phyloP scores from a whole-genome alignment of 1,140 invertebrate species.

The Drosophila subobscura region DNA sequence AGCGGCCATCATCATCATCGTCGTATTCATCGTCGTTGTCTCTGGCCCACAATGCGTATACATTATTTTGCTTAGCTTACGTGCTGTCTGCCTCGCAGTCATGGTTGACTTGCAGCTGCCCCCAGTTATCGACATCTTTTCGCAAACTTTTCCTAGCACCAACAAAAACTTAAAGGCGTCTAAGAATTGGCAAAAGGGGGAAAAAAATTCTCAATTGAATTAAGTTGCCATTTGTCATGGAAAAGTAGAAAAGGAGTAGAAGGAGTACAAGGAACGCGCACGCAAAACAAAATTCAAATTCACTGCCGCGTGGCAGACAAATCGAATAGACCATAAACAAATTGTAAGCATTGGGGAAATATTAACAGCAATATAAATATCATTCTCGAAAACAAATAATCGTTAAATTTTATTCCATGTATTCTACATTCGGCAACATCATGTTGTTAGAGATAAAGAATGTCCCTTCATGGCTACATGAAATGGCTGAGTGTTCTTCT shows the following conservation, averaged over 20 bases:
- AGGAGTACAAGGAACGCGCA: too few relatives aligned
- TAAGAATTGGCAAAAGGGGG: slow-evolving; percentile 2
- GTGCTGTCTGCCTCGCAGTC: slow-evolving; percentile 22
- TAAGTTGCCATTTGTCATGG: slow-evolving; percentile 61
- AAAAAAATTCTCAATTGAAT: background rate
- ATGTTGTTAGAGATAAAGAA: slow-evolving; percentile 6
- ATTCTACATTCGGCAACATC: slow-evolving; percentile 34
- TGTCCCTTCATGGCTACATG: background rate
- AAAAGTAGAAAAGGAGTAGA: slow-evolving; percentile 6
- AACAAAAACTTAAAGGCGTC: slow-evolving; percentile 35
- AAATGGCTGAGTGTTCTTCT: background rate
- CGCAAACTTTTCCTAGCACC: slow-evolving; percentile 14
- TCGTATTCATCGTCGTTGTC: slow-evolving; percentile 5
- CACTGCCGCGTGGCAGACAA: background rate
- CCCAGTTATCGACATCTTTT: slow-evolving; percentile 20
- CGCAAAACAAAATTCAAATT: slow-evolving; percentile 15
- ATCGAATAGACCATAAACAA: slow-evolving; percentile 55
- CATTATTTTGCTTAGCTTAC: slow-evolving; percentile 33
- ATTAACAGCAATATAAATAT: slow-evolving; percentile 61
- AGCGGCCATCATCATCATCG: slow-evolving; percentile 29
- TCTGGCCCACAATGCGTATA: slow-evolving; percentile 39
- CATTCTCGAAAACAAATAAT: slow-evolving; percentile 59
- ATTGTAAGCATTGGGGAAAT: slow-evolving; percentile 43
- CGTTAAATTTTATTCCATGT: slow-evolving; percentile 51
- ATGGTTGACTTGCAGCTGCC: slow-evolving; percentile 20